phyloP scores from a whole-genome alignment of 2,888 invertebrate genomes.

The Caenorhabditis sulstoni region DNA sequence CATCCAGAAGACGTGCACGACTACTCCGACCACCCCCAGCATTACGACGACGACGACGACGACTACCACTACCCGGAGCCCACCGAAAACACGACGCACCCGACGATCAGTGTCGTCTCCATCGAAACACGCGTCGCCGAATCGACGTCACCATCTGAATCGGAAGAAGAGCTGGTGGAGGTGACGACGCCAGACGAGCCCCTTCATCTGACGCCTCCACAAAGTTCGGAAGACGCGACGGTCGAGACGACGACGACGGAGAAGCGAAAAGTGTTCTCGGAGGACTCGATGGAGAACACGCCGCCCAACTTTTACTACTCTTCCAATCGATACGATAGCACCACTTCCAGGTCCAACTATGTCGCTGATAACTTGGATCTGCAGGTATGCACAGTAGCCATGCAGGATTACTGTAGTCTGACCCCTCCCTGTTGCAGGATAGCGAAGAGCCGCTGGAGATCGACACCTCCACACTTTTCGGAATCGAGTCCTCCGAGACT shows the following conservation, averaged over 20 bases:
- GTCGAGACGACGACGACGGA: conserved; percentile 37
- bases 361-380: conserved; percentile 50
- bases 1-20: conserved; percentile 26
- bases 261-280: conserved; percentile 60
- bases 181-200: conserved; percentile 39
- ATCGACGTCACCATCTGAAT: conserved; percentile 1
- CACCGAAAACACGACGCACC: conserved; percentile 37
- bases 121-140: conserved; percentile 38
- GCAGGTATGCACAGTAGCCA: too few relatives aligned
- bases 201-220: conserved; percentile 26
- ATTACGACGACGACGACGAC: conserved; percentile 26
- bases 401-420: too few relatives aligned
- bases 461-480: conserved; percentile 64
- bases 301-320: conserved; percentile 68
- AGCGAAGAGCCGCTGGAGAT: conserved; percentile 62
- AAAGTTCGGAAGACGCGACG: conserved; percentile 2
- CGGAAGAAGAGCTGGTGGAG: conserved; percentile 26
- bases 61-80: conserved; percentile 30
- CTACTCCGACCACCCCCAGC: conserved; percentile 16
- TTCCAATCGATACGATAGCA: conserved; percentile 54
- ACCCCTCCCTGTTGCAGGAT: too few relatives aligned
- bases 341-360: conserved; percentile 47
- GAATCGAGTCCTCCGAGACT: conserved; percentile 32
- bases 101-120: conserved; percentile 54
- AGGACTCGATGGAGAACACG: conserved; percentile 66